Evolutionary conservation across 1,140 invertebrate species (phyloP), one percentile per base, ranked within the genome.

Genomic region (Pogonomyrmex californicus): DNA sequence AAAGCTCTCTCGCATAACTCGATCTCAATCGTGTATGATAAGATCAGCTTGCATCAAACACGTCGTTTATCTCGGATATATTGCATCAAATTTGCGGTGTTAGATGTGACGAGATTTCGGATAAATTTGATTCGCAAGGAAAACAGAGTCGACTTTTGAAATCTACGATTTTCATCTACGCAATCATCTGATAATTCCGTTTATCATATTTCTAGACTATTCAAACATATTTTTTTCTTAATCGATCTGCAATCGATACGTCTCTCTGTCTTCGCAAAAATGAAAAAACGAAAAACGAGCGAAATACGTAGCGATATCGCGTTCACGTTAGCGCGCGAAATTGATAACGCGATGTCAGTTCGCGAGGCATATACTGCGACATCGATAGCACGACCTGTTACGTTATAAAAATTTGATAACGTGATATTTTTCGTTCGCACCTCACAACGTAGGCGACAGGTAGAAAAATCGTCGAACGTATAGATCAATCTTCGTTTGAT

Each of bases 391-490:
- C 14, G 62, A 5, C 36, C 33, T 63, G 62, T 63, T 63, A 36
- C 17, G 75, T 77, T 63, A 77, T 44, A 77, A 77, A 77, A 77
- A 63, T 63, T 77, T 77, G 75, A 77, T 77, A 77, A 76, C 73
- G 38, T 30, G 38, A 47, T 77, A 62, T 63, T 47, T 77, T 47
- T n/a, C 30, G 41, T 47, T 77, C 56, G 58, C 41, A 33, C 41
- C 17, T 62, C 56, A 14, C 75, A 44, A 33, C 23, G 38, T 17
- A 44, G 41, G 10, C 30, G 38, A 63, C 56, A n/a, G 14, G 9
- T 47, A 63, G 58, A 63, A 63, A 77, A 77, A 77, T 62, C 30
- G 7, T 47, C 30, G 30, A 51, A 14, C 38, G 30, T 77, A 33
- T 47, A 30, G 56, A 77, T 77, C 54, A 62, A 77, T 77, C 75